Conservation (phyloP, 2,113 vertebrate genomes). For the Suncus etruscus region DNA sequence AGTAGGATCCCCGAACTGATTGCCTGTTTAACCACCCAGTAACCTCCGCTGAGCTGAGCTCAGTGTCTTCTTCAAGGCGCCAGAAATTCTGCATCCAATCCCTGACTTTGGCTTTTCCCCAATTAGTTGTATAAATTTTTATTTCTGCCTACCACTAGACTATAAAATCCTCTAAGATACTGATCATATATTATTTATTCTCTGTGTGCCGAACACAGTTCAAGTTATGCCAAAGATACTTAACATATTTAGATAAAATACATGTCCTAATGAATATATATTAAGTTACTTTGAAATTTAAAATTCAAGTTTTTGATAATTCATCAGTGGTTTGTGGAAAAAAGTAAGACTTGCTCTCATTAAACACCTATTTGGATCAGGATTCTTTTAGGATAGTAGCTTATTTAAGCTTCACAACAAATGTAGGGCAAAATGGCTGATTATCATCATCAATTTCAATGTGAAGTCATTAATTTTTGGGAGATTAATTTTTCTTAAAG, state of each 20-base stretch:
- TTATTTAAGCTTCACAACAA: background rate
- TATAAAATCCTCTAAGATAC: background rate
- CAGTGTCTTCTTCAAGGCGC: background rate
- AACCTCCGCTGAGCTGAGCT: conserved; percentile 6
- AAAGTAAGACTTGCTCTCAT: background rate
- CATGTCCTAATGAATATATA: background rate
- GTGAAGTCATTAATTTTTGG: background rate
- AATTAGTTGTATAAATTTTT: background rate
- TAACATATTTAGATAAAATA: background rate
- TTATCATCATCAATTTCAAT: background rate
- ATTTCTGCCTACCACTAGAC: background rate
- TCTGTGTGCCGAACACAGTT: background rate
- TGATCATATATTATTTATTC: background rate
- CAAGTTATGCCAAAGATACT: background rate
- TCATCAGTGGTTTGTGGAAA: conserved; percentile 23
- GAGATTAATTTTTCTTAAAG: background rate
- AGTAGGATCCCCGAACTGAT: conserved; percentile 25
- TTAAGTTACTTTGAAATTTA: background rate
- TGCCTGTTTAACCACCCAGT: background rate
- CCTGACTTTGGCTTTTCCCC: background rate
- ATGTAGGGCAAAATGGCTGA: background rate
- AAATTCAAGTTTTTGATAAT: background rate
- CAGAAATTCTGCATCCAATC: background rate
- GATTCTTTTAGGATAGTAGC: background rate
- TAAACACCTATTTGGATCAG: background rate